These are phyloP conservation scores for Muschampia plurimacula DNA, from an alignment of 2,888 invertebrate species.

Conservation along the genomic window DNA sequence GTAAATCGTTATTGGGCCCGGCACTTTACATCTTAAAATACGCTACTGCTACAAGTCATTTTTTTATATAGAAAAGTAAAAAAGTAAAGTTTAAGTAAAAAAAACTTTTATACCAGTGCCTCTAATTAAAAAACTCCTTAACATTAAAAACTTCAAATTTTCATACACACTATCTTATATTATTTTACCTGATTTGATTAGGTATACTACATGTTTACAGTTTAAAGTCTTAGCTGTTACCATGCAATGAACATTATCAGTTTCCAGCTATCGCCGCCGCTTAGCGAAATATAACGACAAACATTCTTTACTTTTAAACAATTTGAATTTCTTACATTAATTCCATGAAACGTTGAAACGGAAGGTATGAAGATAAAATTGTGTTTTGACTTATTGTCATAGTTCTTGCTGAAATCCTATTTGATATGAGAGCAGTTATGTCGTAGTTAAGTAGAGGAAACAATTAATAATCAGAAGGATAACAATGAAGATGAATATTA, in stretches of 20 bases:
- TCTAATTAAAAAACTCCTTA: too few relatives aligned
- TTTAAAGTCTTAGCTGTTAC: neutral
- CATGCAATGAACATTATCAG: conserved; percentile 18
- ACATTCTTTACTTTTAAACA: conserved; percentile 11
- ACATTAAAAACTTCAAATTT: too few relatives aligned
- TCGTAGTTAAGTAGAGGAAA: neutral
- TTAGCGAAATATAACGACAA: conserved; percentile 14
- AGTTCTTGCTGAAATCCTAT: neutral
- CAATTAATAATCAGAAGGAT: neutral
- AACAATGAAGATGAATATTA: neutral
- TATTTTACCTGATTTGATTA: neutral
- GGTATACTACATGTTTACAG: neutral
- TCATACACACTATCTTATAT: neutral
- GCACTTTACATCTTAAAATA: too few relatives aligned
- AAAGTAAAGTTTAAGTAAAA: too few relatives aligned
- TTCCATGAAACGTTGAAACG: conserved; percentile 6
- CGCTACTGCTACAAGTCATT: too few relatives aligned
- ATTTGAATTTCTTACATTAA: neutral
- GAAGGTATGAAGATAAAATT: conserved; percentile 6
- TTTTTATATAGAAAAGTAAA: too few relatives aligned
- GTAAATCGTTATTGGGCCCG: too few relatives aligned
- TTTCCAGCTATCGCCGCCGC: conserved; percentile 9
- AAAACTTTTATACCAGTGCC: too few relatives aligned
- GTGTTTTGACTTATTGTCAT: neutral
- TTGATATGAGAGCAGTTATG: too few relatives aligned